Conservation (phyloP, 2,113 vertebrate species). For the Perca fluviatilis region DNA sequence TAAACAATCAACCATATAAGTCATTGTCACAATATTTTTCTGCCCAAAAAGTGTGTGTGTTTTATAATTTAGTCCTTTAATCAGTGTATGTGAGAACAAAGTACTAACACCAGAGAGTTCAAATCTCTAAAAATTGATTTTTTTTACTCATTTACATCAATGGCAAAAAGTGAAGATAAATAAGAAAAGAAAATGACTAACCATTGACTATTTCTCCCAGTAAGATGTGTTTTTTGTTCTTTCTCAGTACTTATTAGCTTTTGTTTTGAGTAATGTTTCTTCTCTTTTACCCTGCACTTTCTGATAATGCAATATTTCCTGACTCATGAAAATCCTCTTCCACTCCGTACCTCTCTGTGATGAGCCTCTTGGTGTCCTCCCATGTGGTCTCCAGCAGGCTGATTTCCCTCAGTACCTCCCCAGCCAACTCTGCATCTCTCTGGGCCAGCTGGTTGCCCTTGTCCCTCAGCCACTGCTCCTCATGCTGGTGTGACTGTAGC, state of each 20-base stretch:
- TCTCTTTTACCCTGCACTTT: not conserved
- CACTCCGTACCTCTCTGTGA: slow-evolving; percentile 89
- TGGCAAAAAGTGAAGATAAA: not conserved
- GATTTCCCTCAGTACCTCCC: slow-evolving; percentile 89
- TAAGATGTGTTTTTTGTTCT: not conserved
- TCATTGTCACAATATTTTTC: not conserved
- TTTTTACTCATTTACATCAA: not conserved
- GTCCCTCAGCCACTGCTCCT: slow-evolving; percentile 94
- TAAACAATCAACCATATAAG: not conserved
- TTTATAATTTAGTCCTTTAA: not conserved
- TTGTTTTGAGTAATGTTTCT: not conserved
- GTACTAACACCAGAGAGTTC: not conserved
- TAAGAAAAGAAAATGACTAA: not conserved
- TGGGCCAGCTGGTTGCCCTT: slow-evolving; percentile 94
- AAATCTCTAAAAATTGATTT: not conserved
- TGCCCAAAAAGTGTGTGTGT: not conserved
- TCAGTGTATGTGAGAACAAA: not conserved
- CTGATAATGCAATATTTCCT: not conserved
- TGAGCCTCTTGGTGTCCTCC: slow-evolving; percentile 91
- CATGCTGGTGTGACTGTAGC: slow-evolving; percentile 92
- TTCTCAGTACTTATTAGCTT: not conserved
- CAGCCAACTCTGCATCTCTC: slow-evolving; percentile 88
- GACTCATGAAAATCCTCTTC: not conserved
- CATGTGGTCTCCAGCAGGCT: slow-evolving; percentile 88
- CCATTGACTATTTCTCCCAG: not conserved